A percentile compares a stretch with the other conserved stretches of the same genome.
These are phyloP conservation scores for Rhombomys opimus DNA, from an alignment of 2,113 vertebrate genomes.

Conservation along the genomic window DNA sequence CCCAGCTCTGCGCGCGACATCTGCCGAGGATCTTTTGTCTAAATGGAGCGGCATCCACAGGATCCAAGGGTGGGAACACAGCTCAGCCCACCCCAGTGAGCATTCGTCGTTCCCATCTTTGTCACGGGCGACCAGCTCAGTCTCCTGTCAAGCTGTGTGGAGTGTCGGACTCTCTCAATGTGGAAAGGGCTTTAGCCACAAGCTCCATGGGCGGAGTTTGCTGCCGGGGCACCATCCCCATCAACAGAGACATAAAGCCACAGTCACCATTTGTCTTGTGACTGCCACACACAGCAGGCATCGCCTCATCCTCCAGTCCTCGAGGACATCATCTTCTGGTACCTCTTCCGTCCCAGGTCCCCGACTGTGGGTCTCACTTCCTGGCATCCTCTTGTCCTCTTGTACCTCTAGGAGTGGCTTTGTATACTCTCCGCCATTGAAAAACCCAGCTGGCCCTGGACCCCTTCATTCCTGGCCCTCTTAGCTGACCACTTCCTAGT, in stretches of 20 bases:
- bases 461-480: fast-evolving
- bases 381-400: neutral
- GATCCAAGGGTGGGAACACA: neutral
- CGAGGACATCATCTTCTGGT: too few species aligned
- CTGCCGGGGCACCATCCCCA: neutral
- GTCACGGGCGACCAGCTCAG: neutral
- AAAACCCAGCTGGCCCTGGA: neutral
- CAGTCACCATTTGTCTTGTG: fast-evolving
- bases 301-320: neutral
- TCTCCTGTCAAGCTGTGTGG: neutral
- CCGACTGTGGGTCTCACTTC: neutral
- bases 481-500: neutral
- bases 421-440: neutral
- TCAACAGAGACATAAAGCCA: fast-evolving
- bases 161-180: neutral
- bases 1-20: fast-evolving
- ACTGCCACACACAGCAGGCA: fast-evolving
- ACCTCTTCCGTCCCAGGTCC: neutral
- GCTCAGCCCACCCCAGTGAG: neutral
- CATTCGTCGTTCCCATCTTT: fast-evolving
- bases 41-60: neutral
- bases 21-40: neutral
- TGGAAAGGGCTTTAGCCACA: neutral
- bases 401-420: neutral
- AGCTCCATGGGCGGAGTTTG: fast-evolving